Base-by-base conservation (phyloP, 2,113 vertebrate species). In the Gobiocypris rarus region DNA sequence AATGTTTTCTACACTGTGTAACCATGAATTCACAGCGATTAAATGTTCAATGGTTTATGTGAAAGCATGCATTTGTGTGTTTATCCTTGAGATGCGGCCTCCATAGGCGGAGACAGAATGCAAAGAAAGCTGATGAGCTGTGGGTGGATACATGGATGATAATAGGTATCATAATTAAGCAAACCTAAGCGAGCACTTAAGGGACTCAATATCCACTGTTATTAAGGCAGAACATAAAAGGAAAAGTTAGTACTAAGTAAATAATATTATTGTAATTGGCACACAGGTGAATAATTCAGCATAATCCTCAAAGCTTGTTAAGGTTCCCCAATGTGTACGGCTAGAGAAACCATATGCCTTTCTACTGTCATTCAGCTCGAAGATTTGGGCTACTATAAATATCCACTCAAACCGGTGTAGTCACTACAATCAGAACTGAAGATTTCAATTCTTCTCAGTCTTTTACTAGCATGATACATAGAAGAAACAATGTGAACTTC, bases 201-300 rank as follows among this genome's bases (percentile, higher is more conserved):
- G 86, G 70, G 84, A 91, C 79, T 84, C 85, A 86, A 87, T 81
- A 89, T 89, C 85, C 86, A 90, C 90, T 92, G 91, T 92, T 93
- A 88, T 93, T 91, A 88, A 93, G 89, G 88, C 90, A 83, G 86
- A 88, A 92, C 92, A 92, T 93, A 93, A 92, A 93, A 93, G 89
- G 84, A 85, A 89, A 91, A 91, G 85, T 90, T 87, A 90, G 87
- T 91, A 87, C 91, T 86, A 74, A 85, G 88, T 87, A 93, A 94
- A 92, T 92, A 91, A 93, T 93, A 87, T 89, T 77, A 89, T 91
- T 92, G 88, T 93, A 92, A 93, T 92, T 91, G 91, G 89, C 89
- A 88, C 92, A 91, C 91, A 92, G 88, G 90, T 19, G 71, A 90
- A 89, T 86, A 65, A 85, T 85, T 65, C 77, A 87, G 84, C 84